These are phyloP conservation scores for Bufo bufo DNA, from an alignment of 2,113 vertebrate genomes.

Conservation along the genomic window DNA sequence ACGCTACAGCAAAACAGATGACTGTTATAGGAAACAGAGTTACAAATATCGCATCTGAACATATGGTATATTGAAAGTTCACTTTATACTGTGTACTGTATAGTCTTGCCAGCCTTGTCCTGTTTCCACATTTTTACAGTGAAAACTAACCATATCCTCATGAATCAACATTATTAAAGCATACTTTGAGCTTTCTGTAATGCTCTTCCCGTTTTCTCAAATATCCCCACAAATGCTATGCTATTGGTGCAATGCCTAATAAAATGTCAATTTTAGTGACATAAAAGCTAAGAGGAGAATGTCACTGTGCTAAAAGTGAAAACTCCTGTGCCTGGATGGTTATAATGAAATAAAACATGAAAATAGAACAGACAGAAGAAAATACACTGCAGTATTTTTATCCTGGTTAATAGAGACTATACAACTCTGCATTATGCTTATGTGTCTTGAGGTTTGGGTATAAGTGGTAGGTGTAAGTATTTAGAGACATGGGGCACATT, in stretches of 20 bases:
- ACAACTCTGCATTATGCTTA: too few relatives aligned
- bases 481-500: too few relatives aligned
- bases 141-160: constrained; percentile 40
- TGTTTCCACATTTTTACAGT: constrained; percentile 42
- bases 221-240: constrained; percentile 46
- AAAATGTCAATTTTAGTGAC: constrained; percentile 17
- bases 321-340: background rate
- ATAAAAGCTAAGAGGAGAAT: constrained; percentile 18
- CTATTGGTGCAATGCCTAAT: constrained; percentile 42
- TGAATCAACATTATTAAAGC: constrained; percentile 54
- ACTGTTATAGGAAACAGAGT: constrained; percentile 42
- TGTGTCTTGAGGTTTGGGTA: too few relatives aligned
- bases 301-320: constrained; percentile 14
- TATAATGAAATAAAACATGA: background rate
- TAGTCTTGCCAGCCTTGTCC: constrained; percentile 25
- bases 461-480: too few relatives aligned
- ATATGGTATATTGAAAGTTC: constrained; percentile 46
- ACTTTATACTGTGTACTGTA: constrained; percentile 28
- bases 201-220: constrained; percentile 48
- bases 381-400: too few relatives aligned
- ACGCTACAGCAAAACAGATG: constrained; percentile 37
- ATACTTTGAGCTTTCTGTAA: constrained; percentile 55
- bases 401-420: too few relatives aligned
- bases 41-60: constrained; percentile 39
- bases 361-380: background rate